Evolutionary conservation across 2,888 invertebrate species (phyloP), one percentile per base, ranked within the genome.

Genomic region (Nemurella pictetii): DNA sequence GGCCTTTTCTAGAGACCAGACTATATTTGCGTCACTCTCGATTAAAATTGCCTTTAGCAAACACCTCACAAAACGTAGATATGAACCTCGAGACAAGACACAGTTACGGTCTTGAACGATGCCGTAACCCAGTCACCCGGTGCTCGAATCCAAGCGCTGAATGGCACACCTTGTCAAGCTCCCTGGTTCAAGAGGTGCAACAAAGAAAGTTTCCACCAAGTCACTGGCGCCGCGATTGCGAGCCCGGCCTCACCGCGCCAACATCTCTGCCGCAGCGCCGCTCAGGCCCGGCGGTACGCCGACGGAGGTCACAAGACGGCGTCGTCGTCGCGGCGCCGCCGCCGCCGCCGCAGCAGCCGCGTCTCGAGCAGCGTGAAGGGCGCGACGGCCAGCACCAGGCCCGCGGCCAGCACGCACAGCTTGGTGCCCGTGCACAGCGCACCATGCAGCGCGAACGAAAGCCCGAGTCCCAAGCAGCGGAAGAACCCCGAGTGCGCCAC

Each of bases 381-480:
- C 20, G 92, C 88, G n/a, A 92, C 91, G 0, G 92, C 91, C 29
- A 91, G 88, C n/a, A 92, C 87, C 86, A 93, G 89, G 85, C 91
- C 90, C 72, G 89, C 90, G 2, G 91, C 91, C 84, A 93, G 89
- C 20, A 90, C 87, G 87, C 92, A 91, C 32, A 92, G 88, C 87
- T 92, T 92, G 86, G 90, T 87, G 88, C 90, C 90, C 87, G 91
- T 91, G 88, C 95, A 95, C 78, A 95, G 90, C 83, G 92, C 89
- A 84, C 93, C 93, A 73, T 95, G 93, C 77, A 94, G 93, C 0
- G 91, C 91, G 88, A 95, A 94, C 9, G 94, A 94, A 0, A 94
- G 89, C 9, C 94, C 93, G 85, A 94, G 89, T 0, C 95, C 95
- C 0, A 93, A 90, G 85, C 85, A 86, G 0, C 93, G 92, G 87